Evolutionary conservation across 2,113 vertebrate species (phyloP), one percentile per base, ranked within the genome.

Genomic region (Mirza zaza): DNA sequence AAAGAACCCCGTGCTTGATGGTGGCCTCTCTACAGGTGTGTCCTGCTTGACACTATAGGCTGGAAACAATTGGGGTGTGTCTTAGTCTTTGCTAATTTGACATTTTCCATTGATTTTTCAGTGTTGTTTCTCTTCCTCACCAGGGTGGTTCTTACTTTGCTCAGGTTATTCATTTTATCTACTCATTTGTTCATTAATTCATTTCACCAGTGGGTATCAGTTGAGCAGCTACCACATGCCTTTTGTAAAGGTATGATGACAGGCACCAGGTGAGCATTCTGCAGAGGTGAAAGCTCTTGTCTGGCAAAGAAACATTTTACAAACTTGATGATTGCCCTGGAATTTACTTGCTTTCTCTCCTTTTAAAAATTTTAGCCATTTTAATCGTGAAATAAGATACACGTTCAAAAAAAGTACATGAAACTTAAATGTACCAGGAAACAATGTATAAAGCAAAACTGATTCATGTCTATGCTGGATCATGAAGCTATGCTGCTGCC

Each of bases 241-340:
- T 88, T 95, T 85, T 23, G 29, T 76, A 77, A 90, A 85, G n/a
- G n/a, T 57, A 87, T 67, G 55, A 80, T 45, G 50, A 70, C 21
- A 71, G 17, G 29, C 9, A 32, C 27, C 23, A 29, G 9, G 65
- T 45, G 29, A 32, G 11, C 13, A 21, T 42, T 86, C 76, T 77
- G 36, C 23, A 27, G 83, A 39, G 21, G 18, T 18, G n/a, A 75
- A 83, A 92, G 32, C 17, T 65, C 75, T 96, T 84, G 34, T 81
- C 39, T 59, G 14, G 93, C 32, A 85, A 80, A 91, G 61, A 89
- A 79, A 50, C 61, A 85, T 90, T 89, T 92, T 94, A 39, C 73
- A 71, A 94, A 81, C 88, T 61, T 57, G 25, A 27, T 90, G n/a
- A 80, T 67, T 83, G 5, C 8, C 63, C 57, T 70, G n/a, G 63